A percentile compares a stretch with the other conserved stretches of the same genome.
These are phyloP conservation scores for Neuroscelio doddi DNA, from an alignment of 2,888 invertebrate species.

Conservation along the genomic window DNA sequence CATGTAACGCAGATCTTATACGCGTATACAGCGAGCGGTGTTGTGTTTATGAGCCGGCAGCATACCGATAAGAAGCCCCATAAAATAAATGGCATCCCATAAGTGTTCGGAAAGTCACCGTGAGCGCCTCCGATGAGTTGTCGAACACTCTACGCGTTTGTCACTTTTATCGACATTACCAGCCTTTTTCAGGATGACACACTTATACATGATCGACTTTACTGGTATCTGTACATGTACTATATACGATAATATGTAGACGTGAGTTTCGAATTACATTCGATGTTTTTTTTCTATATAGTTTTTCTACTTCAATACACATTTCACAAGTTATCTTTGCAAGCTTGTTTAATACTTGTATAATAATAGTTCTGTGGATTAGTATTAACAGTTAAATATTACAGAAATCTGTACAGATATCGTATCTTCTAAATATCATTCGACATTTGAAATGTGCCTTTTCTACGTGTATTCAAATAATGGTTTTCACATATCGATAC, in stretches of 20 bases:
- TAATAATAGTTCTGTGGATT: too few species aligned
- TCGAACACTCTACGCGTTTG: slow-evolving; percentile 41
- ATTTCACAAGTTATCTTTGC: too few species aligned
- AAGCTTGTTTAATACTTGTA: too few species aligned
- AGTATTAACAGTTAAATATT: too few species aligned
- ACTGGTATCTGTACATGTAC: slow-evolving; percentile 19
- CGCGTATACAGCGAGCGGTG: slow-evolving; percentile 28
- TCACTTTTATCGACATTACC: slow-evolving; percentile 40
- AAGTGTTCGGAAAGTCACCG: slow-evolving; percentile 42
- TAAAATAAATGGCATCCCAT: slow-evolving; percentile 52
- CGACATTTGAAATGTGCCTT: too few species aligned
- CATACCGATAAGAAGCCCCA: slow-evolving; percentile 58
- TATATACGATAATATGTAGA: too few species aligned
- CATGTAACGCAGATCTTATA: slow-evolving; percentile 44
- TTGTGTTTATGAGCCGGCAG: slow-evolving; percentile 63
- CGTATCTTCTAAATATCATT: too few species aligned
- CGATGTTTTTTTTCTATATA: too few species aligned
- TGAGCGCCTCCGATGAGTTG: slow-evolving; percentile 43
- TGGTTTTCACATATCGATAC: too few species aligned
- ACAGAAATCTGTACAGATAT: too few species aligned
- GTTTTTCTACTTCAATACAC: too few species aligned
- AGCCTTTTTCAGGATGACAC: slow-evolving; percentile 16
- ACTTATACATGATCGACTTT: slow-evolving; percentile 9
- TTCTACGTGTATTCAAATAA: too few species aligned
- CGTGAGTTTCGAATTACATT: slow-evolving; percentile 45